Percentiles rank a stretch among this genome's conserved stretches.
Evolutionary conservation across 2,888 invertebrate genomes (phyloP).

Genomic region (Pyralis farinalis): DNA sequence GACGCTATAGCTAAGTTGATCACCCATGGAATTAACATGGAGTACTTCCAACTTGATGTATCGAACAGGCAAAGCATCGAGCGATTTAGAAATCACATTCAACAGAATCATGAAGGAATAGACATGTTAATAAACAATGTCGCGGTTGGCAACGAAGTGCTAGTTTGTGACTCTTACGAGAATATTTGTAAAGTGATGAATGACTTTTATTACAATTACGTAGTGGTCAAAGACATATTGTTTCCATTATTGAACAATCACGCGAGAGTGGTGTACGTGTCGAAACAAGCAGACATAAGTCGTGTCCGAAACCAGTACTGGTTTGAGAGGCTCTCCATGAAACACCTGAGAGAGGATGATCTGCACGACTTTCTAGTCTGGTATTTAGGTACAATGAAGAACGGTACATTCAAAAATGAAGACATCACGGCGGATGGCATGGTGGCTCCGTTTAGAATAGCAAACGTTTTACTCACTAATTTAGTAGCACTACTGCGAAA

Average conservation of each 20-base stretch:
- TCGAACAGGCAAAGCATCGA: slow-evolving; percentile 76
- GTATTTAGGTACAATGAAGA: slow-evolving; percentile 64
- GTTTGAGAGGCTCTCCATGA: slow-evolving; percentile 16
- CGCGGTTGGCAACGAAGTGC: slow-evolving; percentile 66
- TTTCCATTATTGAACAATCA: slow-evolving; percentile 82
- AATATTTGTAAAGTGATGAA: slow-evolving; percentile 79
- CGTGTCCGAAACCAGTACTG: slow-evolving; percentile 18
- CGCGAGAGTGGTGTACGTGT: slow-evolving; percentile 84
- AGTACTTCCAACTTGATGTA: slow-evolving; percentile 78
- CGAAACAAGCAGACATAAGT: slow-evolving; percentile 80
- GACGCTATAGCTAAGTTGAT: not conserved
- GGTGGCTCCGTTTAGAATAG: slow-evolving; percentile 77
- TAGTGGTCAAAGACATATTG: slow-evolving; percentile 77
- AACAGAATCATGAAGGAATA: slow-evolving; percentile 78
- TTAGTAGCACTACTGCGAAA: slow-evolving; percentile 61
- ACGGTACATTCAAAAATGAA: slow-evolving; percentile 13
- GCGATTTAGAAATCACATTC: slow-evolving; percentile 69
- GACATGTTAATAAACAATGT: slow-evolving; percentile 87
- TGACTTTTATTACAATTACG: slow-evolving; percentile 80
- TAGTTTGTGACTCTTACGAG: slow-evolving; percentile 34
- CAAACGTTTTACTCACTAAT: slow-evolving; percentile 83
- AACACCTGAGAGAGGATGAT: slow-evolving; percentile 20
- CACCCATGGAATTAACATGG: not conserved
- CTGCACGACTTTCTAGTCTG: slow-evolving; percentile 70
- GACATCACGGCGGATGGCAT: slow-evolving; percentile 59